Percentiles rank a stretch among this genome's conserved stretches.
Conservation (phyloP, 2,888 invertebrate genomes). For the Agrypnus murinus region DNA sequence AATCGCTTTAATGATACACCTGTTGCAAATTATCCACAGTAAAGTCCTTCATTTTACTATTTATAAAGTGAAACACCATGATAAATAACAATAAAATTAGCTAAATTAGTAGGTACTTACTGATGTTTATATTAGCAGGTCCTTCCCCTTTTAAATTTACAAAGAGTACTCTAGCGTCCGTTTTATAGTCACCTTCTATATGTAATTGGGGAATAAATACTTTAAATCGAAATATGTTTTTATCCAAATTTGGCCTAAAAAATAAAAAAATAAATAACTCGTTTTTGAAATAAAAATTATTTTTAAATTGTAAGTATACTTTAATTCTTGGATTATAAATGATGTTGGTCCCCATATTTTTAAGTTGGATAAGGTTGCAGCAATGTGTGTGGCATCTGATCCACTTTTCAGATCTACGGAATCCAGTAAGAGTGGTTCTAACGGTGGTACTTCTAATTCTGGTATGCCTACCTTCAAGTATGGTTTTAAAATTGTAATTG, state of each 20-base stretch:
- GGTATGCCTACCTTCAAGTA: conserved; percentile 69
- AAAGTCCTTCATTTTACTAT: neutral
- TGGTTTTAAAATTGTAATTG: conserved; percentile 65
- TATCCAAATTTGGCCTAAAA: conserved; percentile 77
- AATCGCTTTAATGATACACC: neutral
- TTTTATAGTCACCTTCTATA: conserved; percentile 80
- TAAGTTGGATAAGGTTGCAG: conserved; percentile 76
- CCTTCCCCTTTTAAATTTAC: conserved; percentile 79
- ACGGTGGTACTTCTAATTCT: conserved; percentile 69
- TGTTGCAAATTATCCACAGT: neutral
- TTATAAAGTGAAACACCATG: too few species aligned
- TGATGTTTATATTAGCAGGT: conserved; percentile 79
- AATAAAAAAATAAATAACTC: too few species aligned
- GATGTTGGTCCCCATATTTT: conserved; percentile 76
- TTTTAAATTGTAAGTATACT: conserved; percentile 69
- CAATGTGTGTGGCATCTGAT: conserved; percentile 69
- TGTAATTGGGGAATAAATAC: conserved; percentile 75
- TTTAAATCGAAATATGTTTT: conserved; percentile 78
- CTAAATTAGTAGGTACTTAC: conserved; percentile 73
- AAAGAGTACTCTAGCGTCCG: conserved; percentile 79
- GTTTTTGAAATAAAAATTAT: too few species aligned
- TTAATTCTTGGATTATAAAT: conserved; percentile 75
- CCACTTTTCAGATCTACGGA: conserved; percentile 63
- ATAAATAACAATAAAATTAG: too few species aligned
- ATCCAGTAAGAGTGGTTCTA: conserved; percentile 69